Percentiles rank a stretch among this genome's conserved stretches.
These are phyloP conservation scores for Pemphredon lugubris DNA, from an alignment of 2,888 invertebrate genomes.

Conservation along the genomic window DNA sequence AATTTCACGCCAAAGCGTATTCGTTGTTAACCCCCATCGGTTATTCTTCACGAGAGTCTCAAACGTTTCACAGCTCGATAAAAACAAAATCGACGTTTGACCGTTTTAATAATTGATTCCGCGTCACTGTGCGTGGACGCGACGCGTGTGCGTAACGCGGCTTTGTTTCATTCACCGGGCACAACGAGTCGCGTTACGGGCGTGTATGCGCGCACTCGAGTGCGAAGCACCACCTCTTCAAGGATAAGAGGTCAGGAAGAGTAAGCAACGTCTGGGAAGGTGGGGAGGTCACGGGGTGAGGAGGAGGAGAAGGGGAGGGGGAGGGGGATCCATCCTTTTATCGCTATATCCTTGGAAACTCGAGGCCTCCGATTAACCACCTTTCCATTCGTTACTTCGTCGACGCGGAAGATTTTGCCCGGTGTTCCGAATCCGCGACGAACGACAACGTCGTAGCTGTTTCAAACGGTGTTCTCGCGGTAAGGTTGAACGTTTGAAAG, in stretches of 20 bases:
- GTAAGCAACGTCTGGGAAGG: too few species aligned
- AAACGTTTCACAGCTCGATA: too few species aligned
- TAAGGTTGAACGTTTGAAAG: neutral
- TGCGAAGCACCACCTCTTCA: slow-evolving; percentile 56
- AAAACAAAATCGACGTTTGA: too few species aligned
- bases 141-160: slow-evolving; percentile 31
- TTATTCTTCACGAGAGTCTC: too few species aligned
- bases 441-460: neutral
- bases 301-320: too few species aligned
- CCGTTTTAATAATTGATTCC: slow-evolving; percentile 2
- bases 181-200: slow-evolving; percentile 48
- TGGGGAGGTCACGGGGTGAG: too few species aligned
- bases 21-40: too few species aligned
- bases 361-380: neutral
- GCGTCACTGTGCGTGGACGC: slow-evolving; percentile 1
- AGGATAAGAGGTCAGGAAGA: slow-evolving; percentile 47
- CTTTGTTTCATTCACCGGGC: slow-evolving; percentile 71
- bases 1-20: too few species aligned
- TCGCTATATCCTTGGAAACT: neutral
- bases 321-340: too few species aligned
- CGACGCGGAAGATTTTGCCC: neutral
- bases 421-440: neutral
- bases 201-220: slow-evolving; percentile 60
- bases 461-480: neutral
- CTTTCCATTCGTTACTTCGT: neutral